Evolutionary conservation across 2,888 invertebrate genomes (phyloP).

Genomic region (Piscicola geometra): DNA sequence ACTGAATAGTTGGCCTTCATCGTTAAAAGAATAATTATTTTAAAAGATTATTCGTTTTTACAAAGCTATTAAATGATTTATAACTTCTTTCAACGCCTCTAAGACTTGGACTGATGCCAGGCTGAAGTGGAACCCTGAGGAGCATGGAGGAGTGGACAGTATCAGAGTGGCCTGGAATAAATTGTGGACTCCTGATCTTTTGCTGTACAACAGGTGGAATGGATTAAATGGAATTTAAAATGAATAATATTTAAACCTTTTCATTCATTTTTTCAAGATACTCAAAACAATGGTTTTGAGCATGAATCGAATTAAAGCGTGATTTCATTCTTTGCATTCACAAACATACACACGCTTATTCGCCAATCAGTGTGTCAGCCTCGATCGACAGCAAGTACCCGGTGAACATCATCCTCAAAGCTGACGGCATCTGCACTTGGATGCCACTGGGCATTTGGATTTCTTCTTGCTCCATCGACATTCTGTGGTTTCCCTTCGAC

Average conservation of each 20-base stretch:
- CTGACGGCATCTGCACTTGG: constrained; percentile 42
- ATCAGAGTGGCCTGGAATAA: constrained; percentile 34
- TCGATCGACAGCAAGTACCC: constrained; percentile 45
- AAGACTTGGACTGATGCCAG: constrained; percentile 42
- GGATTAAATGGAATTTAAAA: too few species aligned
- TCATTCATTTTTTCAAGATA: background rate
- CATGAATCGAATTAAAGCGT: too few species aligned
- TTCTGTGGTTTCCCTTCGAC: constrained; percentile 45
- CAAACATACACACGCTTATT: background rate
- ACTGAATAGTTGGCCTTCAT: too few species aligned
- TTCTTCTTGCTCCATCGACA: constrained; percentile 44
- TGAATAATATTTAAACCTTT: too few species aligned
- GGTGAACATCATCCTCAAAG: constrained; percentile 42
- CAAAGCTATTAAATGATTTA: background rate
- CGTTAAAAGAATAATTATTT: background rate
- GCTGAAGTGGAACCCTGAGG: constrained; percentile 38
- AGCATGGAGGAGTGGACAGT: constrained; percentile 39
- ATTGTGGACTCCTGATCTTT: constrained; percentile 38
- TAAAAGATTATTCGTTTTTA: background rate
- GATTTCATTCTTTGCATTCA: too few species aligned
- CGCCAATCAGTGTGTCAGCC: constrained; percentile 42
- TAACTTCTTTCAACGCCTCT: background rate
- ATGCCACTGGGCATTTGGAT: constrained; percentile 44
- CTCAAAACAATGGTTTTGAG: too few species aligned
- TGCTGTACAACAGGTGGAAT: constrained; percentile 37